Conservation (phyloP, 2,888 invertebrate genomes). For the Bruchidius siliquastri region DNA sequence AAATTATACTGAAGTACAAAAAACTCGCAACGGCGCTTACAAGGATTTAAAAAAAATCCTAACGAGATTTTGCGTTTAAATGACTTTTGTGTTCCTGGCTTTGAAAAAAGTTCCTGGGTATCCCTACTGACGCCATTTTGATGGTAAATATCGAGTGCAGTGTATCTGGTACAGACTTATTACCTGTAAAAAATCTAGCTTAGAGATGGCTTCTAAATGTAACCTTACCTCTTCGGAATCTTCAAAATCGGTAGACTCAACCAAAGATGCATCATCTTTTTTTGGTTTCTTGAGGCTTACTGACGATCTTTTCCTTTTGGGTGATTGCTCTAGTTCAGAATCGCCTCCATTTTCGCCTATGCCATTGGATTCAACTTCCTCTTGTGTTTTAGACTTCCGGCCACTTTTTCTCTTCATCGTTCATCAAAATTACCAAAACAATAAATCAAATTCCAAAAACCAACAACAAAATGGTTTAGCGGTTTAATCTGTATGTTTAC, state of each 20-base stretch:
- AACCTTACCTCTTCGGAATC: background rate
- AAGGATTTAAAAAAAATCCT: no score
- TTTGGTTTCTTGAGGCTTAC: conserved; percentile 30
- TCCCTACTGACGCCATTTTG: no score
- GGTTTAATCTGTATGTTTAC: no score
- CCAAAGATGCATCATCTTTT: conserved; percentile 12
- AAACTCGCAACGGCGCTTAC: no score
- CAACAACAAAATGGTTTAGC: no score
- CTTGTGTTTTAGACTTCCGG: conserved; percentile 14
- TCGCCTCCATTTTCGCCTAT: conserved; percentile 23
- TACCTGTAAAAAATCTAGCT: no score
- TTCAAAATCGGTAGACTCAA: conserved; percentile 21
- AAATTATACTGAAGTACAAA: no score
- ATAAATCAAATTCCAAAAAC: background rate
- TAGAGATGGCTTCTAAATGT: background rate
- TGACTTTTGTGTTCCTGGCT: no score
- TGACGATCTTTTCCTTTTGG: conserved; percentile 14
- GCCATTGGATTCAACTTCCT: conserved; percentile 18
- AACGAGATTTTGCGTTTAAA: no score
- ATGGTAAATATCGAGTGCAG: no score
- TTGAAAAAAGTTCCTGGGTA: no score
- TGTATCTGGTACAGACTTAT: no score
- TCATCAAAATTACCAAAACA: background rate
- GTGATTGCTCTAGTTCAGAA: conserved; percentile 23
- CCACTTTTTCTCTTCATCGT: conserved; percentile 19